Evolutionary conservation across 2,113 vertebrate genomes (phyloP).

Genomic region (Cettia cetti): DNA sequence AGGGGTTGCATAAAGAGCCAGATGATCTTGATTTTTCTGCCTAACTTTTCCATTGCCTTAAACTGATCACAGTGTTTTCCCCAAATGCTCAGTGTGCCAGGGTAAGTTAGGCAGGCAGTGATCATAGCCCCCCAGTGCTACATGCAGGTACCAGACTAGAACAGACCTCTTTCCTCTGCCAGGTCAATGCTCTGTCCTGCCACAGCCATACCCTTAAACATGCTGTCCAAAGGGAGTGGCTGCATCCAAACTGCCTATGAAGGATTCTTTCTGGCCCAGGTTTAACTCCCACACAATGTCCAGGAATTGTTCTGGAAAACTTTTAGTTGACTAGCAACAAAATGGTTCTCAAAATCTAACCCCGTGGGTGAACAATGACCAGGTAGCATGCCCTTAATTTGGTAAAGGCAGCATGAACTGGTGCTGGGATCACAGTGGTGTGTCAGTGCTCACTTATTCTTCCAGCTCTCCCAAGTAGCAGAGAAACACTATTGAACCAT

Average conservation of each 20-base stretch:
- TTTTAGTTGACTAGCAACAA: neutral
- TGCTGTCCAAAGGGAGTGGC: neutral
- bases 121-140: neutral
- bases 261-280: neutral
- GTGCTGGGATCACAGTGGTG: neutral
- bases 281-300: neutral
- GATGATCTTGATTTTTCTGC: neutral
- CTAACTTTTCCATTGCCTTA: neutral
- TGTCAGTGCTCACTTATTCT: neutral
- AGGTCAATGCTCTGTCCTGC: neutral
- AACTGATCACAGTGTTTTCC: neutral
- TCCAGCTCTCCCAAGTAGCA: neutral
- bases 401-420: rapidly evolving
- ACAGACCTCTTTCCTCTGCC: neutral
- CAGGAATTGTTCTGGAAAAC: neutral
- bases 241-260: neutral
- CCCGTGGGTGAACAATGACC: neutral
- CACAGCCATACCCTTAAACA: neutral
- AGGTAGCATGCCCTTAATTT: neutral
- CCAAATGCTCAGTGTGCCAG: neutral
- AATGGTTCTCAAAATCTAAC: neutral
- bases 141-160: neutral
- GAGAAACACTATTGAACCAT: neutral
- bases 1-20: neutral
- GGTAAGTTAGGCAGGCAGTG: neutral